Conservation (phyloP, 2,888 invertebrate species). For the Dascillus cervinus region DNA sequence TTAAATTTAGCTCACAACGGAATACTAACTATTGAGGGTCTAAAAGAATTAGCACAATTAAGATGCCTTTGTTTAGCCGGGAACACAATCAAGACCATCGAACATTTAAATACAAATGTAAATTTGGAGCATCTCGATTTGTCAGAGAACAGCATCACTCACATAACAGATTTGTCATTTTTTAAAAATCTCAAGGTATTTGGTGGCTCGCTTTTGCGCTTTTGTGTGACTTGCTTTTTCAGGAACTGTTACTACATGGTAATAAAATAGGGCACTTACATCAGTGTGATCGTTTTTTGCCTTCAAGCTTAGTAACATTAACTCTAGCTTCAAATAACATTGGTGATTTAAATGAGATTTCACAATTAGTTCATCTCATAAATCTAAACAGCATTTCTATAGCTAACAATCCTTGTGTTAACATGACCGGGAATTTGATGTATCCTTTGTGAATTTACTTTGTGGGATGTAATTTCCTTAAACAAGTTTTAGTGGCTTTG, state of each 20-base stretch:
- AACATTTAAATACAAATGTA: constrained; percentile 75
- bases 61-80: constrained; percentile 77
- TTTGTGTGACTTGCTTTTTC: constrained; percentile 23
- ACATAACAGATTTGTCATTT: constrained; percentile 77
- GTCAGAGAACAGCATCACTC: constrained; percentile 81
- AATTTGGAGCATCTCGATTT: constrained; percentile 79
- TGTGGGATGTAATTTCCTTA: constrained; percentile 21
- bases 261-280: constrained; percentile 77
- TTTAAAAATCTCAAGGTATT: constrained; percentile 74
- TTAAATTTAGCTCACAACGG: constrained; percentile 82
- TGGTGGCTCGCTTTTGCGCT: constrained; percentile 11
- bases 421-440: constrained; percentile 69
- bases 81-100: constrained; percentile 90
- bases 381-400: constrained; percentile 76
- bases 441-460: constrained; percentile 54
- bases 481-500: constrained; percentile 60
- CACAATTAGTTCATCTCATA: constrained; percentile 67
- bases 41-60: constrained; percentile 74
- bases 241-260: constrained; percentile 79
- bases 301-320: constrained; percentile 63
- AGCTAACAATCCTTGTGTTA: constrained; percentile 81
- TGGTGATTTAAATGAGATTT: constrained; percentile 78
- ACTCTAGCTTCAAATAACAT: constrained; percentile 79
- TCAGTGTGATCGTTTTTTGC: constrained; percentile 77
- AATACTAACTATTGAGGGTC: constrained; percentile 81